These are phyloP conservation scores for Frankliniella intonsa DNA, from an alignment of 2,888 invertebrate genomes.

Conservation along the genomic window DNA sequence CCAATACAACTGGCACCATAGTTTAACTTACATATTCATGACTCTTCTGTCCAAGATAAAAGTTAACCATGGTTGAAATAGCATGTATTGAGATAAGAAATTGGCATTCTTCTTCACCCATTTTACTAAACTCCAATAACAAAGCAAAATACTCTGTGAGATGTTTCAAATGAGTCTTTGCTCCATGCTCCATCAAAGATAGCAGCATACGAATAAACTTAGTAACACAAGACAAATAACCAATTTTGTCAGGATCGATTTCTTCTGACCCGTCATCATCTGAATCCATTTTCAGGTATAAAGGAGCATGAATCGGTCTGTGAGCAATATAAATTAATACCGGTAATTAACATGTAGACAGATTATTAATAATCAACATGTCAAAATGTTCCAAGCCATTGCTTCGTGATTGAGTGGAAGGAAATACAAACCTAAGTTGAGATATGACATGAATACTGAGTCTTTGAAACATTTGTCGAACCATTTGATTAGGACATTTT, in stretches of 20 bases:
- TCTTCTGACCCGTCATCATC: conserved; percentile 55
- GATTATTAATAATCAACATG: conserved; percentile 3
- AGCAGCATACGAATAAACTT: conserved; percentile 86
- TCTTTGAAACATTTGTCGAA: conserved; percentile 93
- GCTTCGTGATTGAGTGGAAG: neutral
- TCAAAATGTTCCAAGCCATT: conserved; percentile 29
- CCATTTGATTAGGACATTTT: conserved; percentile 95
- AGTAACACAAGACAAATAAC: conserved; percentile 83
- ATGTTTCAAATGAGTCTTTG: conserved; percentile 78
- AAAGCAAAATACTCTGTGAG: conserved; percentile 90
- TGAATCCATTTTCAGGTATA: conserved; percentile 56
- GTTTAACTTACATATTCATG: conserved; percentile 59
- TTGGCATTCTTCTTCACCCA: conserved; percentile 89
- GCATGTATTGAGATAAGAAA: conserved; percentile 83
- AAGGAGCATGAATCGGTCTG: conserved; percentile 55
- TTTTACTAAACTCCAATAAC: conserved; percentile 87
- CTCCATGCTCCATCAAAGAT: conserved; percentile 82
- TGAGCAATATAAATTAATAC: conserved; percentile 38
- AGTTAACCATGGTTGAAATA: conserved; percentile 84
- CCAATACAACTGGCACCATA: neutral
- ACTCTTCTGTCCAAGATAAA: conserved; percentile 81
- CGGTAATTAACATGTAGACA: no score
- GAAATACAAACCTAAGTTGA: conserved; percentile 61
- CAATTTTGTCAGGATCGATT: conserved; percentile 54
- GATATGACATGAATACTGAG: conserved; percentile 92